These are phyloP conservation scores for Megaustenia siamemsis DNA, from an alignment of 2,888 invertebrate species.

Conservation along the genomic window DNA sequence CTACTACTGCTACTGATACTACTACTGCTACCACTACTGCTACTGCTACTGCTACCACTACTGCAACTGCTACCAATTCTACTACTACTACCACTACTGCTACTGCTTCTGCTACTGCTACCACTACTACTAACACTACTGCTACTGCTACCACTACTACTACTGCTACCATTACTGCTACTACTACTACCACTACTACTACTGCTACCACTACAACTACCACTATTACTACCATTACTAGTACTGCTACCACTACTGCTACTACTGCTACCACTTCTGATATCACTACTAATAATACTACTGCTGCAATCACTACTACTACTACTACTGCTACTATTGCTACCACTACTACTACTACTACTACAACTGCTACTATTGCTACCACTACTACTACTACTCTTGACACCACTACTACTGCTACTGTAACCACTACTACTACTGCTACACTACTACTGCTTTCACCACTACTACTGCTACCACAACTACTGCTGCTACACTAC, in stretches of 20 bases:
- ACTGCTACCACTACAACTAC: no score
- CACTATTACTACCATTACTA: no score
- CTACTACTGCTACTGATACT: no score
- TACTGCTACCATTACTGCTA: neutral
- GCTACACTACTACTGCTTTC: no score
- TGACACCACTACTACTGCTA: neutral
- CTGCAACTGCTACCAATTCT: neutral
- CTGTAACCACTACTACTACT: no score
- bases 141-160: neutral
- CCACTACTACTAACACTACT: no score
- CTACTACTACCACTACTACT: neutral
- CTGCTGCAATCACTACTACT: no score
- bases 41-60: neutral
- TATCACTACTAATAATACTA: neutral
- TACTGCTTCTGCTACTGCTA: neutral
- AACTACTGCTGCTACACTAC: no score
- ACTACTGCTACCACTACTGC: neutral
- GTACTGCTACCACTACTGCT: neutral
- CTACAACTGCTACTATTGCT: neutral
- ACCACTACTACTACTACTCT: neutral
- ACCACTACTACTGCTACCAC: no score
- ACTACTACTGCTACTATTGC: neutral
- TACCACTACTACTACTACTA: neutral
- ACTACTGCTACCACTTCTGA: neutral
- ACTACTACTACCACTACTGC: neutral